Evolutionary conservation across 2,113 vertebrate genomes (phyloP).

Genomic region (Corythaeola cristata): DNA sequence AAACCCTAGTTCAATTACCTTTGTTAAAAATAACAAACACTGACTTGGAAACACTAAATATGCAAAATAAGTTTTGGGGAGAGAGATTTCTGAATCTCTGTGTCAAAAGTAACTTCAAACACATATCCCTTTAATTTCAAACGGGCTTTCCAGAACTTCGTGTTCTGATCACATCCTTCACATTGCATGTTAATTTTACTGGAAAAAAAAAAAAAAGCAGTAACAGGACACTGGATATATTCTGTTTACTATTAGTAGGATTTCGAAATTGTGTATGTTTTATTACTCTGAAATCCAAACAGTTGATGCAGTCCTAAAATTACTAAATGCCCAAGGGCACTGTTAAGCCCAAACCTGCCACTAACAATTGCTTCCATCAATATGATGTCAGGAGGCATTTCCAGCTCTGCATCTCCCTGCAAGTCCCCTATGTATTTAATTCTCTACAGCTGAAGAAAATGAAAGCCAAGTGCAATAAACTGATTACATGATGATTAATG

Average conservation of each 20-base stretch:
- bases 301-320: conserved; percentile 40
- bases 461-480: conserved; percentile 59
- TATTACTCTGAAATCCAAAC: conserved; percentile 29
- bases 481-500: conserved; percentile 62
- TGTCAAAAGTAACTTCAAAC: conserved; percentile 4
- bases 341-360: conserved; percentile 70
- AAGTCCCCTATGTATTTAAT: conserved; percentile 54
- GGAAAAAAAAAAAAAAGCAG: neutral
- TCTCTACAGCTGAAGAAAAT: conserved; percentile 50
- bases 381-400: conserved; percentile 61
- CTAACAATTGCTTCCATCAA: conserved; percentile 62
- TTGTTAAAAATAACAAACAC: neutral
- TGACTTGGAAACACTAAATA: neutral
- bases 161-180: neutral
- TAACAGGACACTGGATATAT: neutral
- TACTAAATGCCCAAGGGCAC: conserved; percentile 30
- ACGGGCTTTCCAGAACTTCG: neutral
- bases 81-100: neutral
- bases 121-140: neutral
- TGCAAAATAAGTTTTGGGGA: neutral
- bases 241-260: neutral
- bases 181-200: neutral
- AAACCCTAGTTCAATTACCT: neutral
- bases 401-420: conserved; percentile 25
- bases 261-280: conserved; percentile 4